A percentile compares a stretch with the other conserved stretches of the same genome.
phyloP scores from a whole-genome alignment of 2,113 vertebrate genomes.

The Melanocharis versteri region DNA sequence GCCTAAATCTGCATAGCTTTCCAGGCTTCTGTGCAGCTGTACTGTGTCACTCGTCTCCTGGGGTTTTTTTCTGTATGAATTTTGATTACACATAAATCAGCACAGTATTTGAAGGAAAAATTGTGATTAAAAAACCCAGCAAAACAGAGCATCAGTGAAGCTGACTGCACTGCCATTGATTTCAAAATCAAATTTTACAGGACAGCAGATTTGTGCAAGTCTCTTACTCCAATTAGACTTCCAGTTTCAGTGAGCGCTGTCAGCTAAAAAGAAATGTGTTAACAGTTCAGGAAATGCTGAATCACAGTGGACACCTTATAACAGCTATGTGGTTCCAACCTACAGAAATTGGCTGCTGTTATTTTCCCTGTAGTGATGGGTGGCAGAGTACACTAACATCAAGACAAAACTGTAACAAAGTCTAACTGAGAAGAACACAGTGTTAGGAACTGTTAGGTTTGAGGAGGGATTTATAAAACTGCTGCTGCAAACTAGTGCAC shows the following conservation, averaged over 20 bases:
- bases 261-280: neutral
- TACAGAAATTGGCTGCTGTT: neutral
- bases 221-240: neutral
- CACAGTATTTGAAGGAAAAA: neutral
- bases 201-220: neutral
- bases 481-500: neutral
- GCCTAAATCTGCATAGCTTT: neutral
- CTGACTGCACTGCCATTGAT: neutral
- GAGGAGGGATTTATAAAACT: neutral
- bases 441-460: neutral
- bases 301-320: neutral
- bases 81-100: neutral
- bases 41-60: neutral
- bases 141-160: neutral
- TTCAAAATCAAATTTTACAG: constrained; percentile 20
- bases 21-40: neutral
- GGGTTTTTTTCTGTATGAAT: neutral
- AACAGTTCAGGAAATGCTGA: constrained; percentile 22
- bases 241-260: neutral
- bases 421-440: neutral
- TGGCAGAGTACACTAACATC: neutral
- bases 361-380: neutral
- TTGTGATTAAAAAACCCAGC: neutral
- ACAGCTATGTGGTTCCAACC: neutral
- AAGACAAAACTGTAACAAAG: neutral